These are phyloP conservation scores for Chelon auratus DNA, from an alignment of 2,797 vertebrate species.

Conservation along the genomic window DNA sequence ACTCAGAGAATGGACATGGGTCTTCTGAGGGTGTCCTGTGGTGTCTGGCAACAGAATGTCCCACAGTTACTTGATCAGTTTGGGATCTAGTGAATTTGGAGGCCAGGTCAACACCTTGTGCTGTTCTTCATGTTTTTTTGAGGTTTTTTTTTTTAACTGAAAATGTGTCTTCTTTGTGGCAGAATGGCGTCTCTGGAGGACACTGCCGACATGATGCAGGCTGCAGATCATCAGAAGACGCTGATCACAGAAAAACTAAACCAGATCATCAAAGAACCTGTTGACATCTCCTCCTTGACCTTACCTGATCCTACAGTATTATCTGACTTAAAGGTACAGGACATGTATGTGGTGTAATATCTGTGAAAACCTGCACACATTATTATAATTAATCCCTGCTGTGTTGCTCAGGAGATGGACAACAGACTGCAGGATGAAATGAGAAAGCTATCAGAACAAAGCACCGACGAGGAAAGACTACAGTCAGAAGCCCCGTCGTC, in stretches of 20 bases:
- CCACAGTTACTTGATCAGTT: too few species aligned
- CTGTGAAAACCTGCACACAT: not conserved
- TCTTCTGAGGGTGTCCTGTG: too few species aligned
- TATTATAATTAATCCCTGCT: slow-evolving; percentile 3
- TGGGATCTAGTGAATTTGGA: too few species aligned
- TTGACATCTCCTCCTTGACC: slow-evolving; percentile 72
- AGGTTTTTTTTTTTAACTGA: too few species aligned
- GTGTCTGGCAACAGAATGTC: too few species aligned
- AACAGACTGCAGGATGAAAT: slow-evolving; percentile 76
- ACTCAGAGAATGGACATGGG: too few species aligned
- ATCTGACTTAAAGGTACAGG: slow-evolving; percentile 75
- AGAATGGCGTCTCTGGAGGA: slow-evolving; percentile 84
- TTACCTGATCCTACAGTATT: slow-evolving; percentile 57
- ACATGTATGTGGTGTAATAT: not conserved
- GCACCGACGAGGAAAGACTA: slow-evolving; percentile 56
- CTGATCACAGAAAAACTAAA: slow-evolving; percentile 78
- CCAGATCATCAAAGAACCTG: slow-evolving; percentile 63
- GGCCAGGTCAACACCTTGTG: too few species aligned
- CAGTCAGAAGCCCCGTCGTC: slow-evolving; percentile 64
- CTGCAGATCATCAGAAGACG: slow-evolving; percentile 74
- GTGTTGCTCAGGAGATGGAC: slow-evolving; percentile 66
- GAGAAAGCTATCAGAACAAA: slow-evolving; percentile 74
- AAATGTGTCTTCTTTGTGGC: slow-evolving; percentile 2
- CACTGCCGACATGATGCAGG: slow-evolving; percentile 76
- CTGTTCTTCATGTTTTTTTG: too few species aligned